These are phyloP conservation scores for Tromatobia lineatoria DNA, from an alignment of 2,888 invertebrate species.

Conservation along the genomic window DNA sequence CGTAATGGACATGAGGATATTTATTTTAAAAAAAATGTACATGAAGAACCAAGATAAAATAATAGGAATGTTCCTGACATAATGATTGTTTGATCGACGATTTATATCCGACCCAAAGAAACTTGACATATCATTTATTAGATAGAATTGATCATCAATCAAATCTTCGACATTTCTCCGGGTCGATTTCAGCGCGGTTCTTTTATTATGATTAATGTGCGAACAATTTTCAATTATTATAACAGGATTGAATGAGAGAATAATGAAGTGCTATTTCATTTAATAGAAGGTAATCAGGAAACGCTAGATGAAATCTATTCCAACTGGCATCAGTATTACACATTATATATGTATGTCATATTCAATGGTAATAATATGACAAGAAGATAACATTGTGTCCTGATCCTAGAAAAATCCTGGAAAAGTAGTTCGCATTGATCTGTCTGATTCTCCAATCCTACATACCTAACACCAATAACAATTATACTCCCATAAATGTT, in stretches of 20 bases:
- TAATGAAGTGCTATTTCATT: not conserved
- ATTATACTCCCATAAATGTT: not conserved
- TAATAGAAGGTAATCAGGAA: not conserved
- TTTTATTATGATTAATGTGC: not conserved
- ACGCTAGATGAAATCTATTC: not conserved
- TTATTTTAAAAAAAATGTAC: constrained; percentile 1
- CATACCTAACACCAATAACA: not conserved
- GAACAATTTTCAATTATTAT: not conserved
- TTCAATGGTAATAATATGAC: not conserved
- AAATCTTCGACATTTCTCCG: not conserved
- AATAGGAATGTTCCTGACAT: not conserved
- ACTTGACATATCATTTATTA: not conserved
- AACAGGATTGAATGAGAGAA: not conserved
- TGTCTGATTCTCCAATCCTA: not conserved
- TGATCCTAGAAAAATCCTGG: not conserved
- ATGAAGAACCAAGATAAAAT: not conserved
- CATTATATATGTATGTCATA: not conserved
- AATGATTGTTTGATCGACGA: constrained; percentile 1
- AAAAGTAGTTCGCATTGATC: not conserved
- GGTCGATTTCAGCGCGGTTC: not conserved
- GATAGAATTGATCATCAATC: not conserved
- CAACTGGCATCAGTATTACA: constrained; percentile 22
- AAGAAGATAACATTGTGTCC: too few relatives aligned
- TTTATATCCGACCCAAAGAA: not conserved
- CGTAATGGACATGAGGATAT: constrained; percentile 12